Percentiles rank a stretch among this genome's conserved stretches.
Evolutionary conservation across 2,888 invertebrate species (phyloP).

Genomic region (Cheilosia variabilis): DNA sequence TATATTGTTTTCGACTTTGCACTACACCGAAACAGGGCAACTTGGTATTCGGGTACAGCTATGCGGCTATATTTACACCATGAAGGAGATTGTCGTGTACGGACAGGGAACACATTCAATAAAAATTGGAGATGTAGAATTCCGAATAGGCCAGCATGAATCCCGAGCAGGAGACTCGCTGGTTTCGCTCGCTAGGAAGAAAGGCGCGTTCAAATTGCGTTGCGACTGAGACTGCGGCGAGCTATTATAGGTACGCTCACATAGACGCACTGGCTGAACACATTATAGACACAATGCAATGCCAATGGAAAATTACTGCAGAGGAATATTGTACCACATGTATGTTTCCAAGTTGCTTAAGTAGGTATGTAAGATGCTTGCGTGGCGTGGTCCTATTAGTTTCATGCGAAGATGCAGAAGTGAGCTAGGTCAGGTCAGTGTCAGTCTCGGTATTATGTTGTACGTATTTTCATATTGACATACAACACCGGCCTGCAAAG

Average conservation of each 20-base stretch:
- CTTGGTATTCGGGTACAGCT: conserved; percentile 47
- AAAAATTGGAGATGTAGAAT: conserved; percentile 69
- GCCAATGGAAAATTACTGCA: conserved; percentile 28
- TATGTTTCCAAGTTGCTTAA: neutral
- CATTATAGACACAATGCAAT: conserved; percentile 20
- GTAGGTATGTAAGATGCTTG: neutral
- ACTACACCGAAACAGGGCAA: conserved; percentile 54
- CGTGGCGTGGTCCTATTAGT: conserved; percentile 6
- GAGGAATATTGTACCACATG: neutral
- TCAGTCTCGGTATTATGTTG: neutral
- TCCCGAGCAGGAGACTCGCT: conserved; percentile 24
- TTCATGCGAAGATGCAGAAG: neutral
- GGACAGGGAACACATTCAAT: conserved; percentile 60
- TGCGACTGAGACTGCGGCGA: neutral
- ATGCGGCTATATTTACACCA: conserved; percentile 46
- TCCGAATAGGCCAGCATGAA: conserved; percentile 68
- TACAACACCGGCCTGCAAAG: too few relatives aligned
- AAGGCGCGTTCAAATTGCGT: conserved; percentile 11
- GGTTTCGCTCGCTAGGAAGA: neutral
- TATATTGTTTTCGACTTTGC: conserved; percentile 49
- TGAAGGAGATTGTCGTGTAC: conserved; percentile 48
- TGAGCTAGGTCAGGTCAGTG: conserved; percentile 23
- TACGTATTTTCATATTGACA: too few relatives aligned
- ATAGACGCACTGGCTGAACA: conserved; percentile 25
- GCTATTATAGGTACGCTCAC: conserved; percentile 16